These are phyloP conservation scores for Pogonus chalceus DNA, from an alignment of 1,140 invertebrate genomes.

Conservation along the genomic window DNA sequence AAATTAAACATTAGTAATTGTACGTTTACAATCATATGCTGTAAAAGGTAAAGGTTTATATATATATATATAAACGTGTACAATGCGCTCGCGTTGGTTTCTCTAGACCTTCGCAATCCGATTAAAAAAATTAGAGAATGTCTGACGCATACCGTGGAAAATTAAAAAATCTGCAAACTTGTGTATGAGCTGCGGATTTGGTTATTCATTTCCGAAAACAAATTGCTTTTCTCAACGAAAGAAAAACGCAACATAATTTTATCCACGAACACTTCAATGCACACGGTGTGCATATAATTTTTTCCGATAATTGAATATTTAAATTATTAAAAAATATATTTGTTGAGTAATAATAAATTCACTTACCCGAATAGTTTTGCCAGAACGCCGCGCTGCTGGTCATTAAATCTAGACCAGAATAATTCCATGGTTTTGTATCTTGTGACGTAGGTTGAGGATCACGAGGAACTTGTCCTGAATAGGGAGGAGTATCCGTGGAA, in stretches of 20 bases:
- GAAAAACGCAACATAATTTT: too few species aligned
- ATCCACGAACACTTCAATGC: too few species aligned
- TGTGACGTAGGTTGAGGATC: slow-evolving; percentile 35
- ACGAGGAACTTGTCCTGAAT: slow-evolving; percentile 6
- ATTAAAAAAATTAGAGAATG: slow-evolving; percentile 1
- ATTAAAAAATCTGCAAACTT: slow-evolving; percentile 4
- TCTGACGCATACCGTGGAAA: background rate
- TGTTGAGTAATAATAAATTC: background rate
- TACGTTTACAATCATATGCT: too few species aligned
- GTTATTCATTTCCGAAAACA: slow-evolving; percentile 2
- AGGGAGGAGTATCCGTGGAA: slow-evolving; percentile 6
- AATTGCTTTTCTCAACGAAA: slow-evolving; percentile 2
- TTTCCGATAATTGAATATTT: too few species aligned
- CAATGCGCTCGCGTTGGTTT: background rate
- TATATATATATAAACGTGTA: too few species aligned
- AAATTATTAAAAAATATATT: too few species aligned
- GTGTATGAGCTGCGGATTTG: background rate
- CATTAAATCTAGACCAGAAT: slow-evolving; percentile 62
- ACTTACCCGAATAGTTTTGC: slow-evolving; percentile 79
- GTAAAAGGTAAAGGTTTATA: too few species aligned
- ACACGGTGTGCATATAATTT: too few species aligned
- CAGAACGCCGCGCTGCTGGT: slow-evolving; percentile 70
- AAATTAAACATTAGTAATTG: too few species aligned
- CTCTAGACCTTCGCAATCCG: slow-evolving; percentile 1
- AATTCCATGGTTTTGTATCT: slow-evolving; percentile 58